These are phyloP conservation scores for Ips typographus DNA, from an alignment of 1,140 invertebrate genomes.

Conservation along the genomic window DNA sequence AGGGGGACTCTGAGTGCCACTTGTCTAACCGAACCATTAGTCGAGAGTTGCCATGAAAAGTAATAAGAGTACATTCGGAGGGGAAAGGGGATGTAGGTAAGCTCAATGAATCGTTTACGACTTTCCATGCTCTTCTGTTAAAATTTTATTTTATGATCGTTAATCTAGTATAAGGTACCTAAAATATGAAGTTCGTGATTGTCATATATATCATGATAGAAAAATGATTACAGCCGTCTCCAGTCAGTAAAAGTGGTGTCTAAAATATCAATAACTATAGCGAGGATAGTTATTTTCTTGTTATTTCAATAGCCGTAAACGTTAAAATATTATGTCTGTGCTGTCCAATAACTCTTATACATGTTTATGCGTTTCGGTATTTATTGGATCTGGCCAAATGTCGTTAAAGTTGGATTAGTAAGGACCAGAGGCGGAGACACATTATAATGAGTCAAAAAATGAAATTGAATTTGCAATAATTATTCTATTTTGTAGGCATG, in stretches of 20 bases:
- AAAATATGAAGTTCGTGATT: too few species aligned
- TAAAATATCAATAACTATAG: neutral
- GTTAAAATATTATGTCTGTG: slow-evolving; percentile 24
- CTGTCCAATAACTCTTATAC: slow-evolving; percentile 24
- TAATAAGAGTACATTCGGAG: too few species aligned
- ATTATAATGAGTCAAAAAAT: too few species aligned
- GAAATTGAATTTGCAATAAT: too few species aligned
- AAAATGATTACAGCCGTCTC: too few species aligned
- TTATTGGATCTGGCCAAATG: slow-evolving; percentile 19
- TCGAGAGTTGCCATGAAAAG: slow-evolving; percentile 22
- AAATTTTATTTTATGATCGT: too few species aligned
- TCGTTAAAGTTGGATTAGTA: slow-evolving; percentile 12
- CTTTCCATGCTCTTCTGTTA: too few species aligned
- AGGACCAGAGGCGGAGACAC: neutral
- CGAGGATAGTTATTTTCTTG: slow-evolving; percentile 13
- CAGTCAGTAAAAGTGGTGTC: too few species aligned
- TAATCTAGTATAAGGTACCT: too few species aligned
- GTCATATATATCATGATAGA: too few species aligned
- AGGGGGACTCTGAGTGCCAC: slow-evolving; percentile 30
- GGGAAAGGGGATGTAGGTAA: neutral
- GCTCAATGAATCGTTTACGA: too few species aligned
- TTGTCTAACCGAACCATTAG: slow-evolving; percentile 35
- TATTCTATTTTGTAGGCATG: too few species aligned
- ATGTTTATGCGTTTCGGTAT: slow-evolving; percentile 13
- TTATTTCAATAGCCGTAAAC: slow-evolving; percentile 17